Percentiles rank a stretch among this genome's conserved stretches.
Evolutionary conservation across 2,113 vertebrate species (phyloP).

Genomic region (Zosterops pallidus): DNA sequence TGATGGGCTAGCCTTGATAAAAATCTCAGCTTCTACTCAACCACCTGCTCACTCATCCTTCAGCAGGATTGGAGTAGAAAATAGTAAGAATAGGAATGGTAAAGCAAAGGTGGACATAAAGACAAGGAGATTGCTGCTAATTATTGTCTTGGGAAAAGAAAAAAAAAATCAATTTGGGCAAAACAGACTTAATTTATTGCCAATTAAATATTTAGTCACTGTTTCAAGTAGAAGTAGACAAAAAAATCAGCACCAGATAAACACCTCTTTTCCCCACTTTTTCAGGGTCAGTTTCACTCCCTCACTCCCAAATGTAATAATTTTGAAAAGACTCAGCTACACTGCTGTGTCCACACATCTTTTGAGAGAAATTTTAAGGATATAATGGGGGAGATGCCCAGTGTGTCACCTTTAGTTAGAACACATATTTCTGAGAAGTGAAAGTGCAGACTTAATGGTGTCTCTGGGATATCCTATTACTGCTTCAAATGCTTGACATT

Average conservation of each 20-base stretch:
- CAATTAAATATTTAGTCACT: not conserved
- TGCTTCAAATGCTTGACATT: not conserved
- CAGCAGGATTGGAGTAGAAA: not conserved
- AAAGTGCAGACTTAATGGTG: not conserved
- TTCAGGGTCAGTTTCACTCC: not conserved
- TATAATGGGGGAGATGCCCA: not conserved
- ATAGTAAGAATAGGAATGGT: not conserved
- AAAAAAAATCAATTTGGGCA: not conserved
- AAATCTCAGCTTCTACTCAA: not conserved
- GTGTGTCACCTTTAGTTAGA: not conserved
- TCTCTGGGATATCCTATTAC: not conserved
- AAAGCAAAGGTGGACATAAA: not conserved
- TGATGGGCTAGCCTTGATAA: not conserved
- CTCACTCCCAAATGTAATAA: accelerated
- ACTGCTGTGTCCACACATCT: accelerated
- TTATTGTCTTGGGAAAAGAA: not conserved
- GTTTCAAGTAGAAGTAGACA: not conserved
- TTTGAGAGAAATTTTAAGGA: not conserved
- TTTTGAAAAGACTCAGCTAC: not conserved
- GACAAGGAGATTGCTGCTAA: not conserved
- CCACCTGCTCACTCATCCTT: not conserved
- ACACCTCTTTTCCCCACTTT: accelerated
- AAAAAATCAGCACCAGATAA: not conserved
- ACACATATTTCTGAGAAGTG: not conserved
- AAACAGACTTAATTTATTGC: not conserved